Percentiles rank a stretch among this genome's conserved stretches.
Evolutionary conservation across 2,888 invertebrate species (phyloP).

Genomic region (Gryllus longicercus): DNA sequence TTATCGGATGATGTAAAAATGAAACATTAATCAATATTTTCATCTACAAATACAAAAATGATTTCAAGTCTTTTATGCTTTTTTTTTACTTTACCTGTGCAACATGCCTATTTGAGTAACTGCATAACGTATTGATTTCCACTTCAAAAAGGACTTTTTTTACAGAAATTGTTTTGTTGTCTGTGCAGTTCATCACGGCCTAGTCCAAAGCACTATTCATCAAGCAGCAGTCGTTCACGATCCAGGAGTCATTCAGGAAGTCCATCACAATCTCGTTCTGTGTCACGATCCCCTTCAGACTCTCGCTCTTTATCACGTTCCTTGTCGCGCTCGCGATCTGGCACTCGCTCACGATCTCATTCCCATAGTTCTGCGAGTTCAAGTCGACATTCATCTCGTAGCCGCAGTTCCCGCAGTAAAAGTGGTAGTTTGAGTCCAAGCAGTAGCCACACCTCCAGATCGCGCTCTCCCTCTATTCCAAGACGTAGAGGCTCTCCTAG

Average conservation of each 20-base stretch:
- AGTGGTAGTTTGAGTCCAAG: conserved; percentile 48
- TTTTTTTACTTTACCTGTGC: background rate
- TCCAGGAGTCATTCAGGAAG: conserved; percentile 34
- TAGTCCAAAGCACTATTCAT: conserved; percentile 34
- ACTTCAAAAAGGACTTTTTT: no score
- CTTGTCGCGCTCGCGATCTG: background rate
- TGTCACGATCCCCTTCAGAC: conserved; percentile 46
- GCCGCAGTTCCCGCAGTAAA: conserved; percentile 49
- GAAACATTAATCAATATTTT: no score
- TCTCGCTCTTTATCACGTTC: conserved; percentile 28
- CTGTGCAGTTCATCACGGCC: conserved; percentile 33
- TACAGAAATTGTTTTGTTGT: background rate
- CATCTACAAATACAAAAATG: background rate
- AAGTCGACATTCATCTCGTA: conserved; percentile 46
- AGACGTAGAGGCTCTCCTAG: conserved; percentile 90
- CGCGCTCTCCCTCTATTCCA: conserved; percentile 85
- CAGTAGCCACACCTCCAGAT: conserved; percentile 45
- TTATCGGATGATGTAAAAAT: no score
- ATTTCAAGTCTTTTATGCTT: background rate
- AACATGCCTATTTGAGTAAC: no score
- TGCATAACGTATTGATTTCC: no score
- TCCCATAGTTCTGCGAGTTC: conserved; percentile 42
- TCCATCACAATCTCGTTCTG: conserved; percentile 39
- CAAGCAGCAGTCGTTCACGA: conserved; percentile 37
- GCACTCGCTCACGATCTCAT: conserved; percentile 43